Base-by-base conservation (phyloP, 2,797 vertebrate species). In the Capromys pilorides region DNA sequence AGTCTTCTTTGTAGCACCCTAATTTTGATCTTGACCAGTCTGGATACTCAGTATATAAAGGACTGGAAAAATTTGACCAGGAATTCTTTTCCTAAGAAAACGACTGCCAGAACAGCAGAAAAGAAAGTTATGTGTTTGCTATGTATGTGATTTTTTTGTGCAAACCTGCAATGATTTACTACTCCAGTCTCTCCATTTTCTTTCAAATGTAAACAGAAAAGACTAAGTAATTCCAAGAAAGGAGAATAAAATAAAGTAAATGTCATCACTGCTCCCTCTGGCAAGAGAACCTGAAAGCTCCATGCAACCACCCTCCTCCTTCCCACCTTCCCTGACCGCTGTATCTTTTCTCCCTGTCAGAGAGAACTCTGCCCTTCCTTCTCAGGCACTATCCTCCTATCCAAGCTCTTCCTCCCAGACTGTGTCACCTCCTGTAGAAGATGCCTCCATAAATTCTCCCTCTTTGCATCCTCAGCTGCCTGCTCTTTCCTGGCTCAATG, bases 241-340 rank as follows among this genome's bases (percentile, higher is more conserved):
- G 75, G 77, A 75, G 51, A 90, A 83, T 71, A 87, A 82, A 75
- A 79, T 80, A 62, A 89, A 94, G 75, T 54, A 79, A 92, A 80
- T 41, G 19, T 19, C 39, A 36, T 28, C 11, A 91, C 22, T 64
- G 59, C 12, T 91, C 57, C 54, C 66, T 36, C 90, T 41, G 71
- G 26, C 22, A 86, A 80, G 18, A 69, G 28, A 78, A 7, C 36
- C n/a, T 39, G 75, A 67, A 93, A 71, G 75, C 6, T 28, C 51
- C 2, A 0, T 24, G 59, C 45, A 57, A n/a, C n/a, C 18, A 24
- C 33, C 39, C 39, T 67, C 24, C 13, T 66, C 64, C 45, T 66
- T 61, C 41, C 51, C 33, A 67, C 41, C 39, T 94, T 83, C 80
- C 31, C 24, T 26, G 54, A 71, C 71, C 33, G 21, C 61, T 75